Base-by-base conservation (phyloP, 2,888 invertebrate species). In the Panopea generosa region DNA sequence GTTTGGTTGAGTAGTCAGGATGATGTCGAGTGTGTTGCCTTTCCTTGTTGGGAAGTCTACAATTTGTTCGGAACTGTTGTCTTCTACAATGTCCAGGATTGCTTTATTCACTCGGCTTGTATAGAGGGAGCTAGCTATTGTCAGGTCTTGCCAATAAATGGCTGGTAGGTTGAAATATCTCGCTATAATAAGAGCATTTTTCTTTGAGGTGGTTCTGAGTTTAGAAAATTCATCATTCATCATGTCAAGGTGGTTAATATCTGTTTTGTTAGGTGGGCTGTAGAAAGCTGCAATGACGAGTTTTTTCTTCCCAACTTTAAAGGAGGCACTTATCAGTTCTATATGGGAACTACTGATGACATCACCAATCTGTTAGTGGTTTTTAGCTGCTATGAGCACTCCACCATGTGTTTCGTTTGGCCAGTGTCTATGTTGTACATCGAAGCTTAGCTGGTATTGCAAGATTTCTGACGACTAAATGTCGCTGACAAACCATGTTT, bases 21-120 rank as follows among this genome's bases (percentile, higher is more conserved):
- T 20, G 14, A 80, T 57, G 33, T 70, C 70, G 18, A 74, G 68
- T 33, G 53, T 77, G 3, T 72, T 72, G 9, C 69, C 55, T 38
- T 65, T 63, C 16, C 77, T 57, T 14, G 68, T 77, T 24, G 72
- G 77, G 16, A 67, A 72, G 24, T 68, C 53, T 6, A 77, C 65
- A 18, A 52, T 38, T 24, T 77, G 77, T 49, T 69, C 72, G 2
- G 68, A 43, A 16, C 27, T 50, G 18, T 22, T 20, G 63, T 53
- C 53, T 22, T 26, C 26, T 2, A 53, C 16, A 7, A 53, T 53
- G 53, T 29, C 29, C 2, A 53, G 53, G 53, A 53, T 26, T 11
- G 26, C 27, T 14, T 26, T 29, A 18, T 26, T 53, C 6, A 53
- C 26, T 16, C 26, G 22, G 16, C 18, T 29, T 2, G 26, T 22